A percentile compares a stretch with the other conserved stretches of the same genome.
These are phyloP conservation scores for Lochmaea crataegi DNA, from an alignment of 2,888 invertebrate species.

Conservation along the genomic window DNA sequence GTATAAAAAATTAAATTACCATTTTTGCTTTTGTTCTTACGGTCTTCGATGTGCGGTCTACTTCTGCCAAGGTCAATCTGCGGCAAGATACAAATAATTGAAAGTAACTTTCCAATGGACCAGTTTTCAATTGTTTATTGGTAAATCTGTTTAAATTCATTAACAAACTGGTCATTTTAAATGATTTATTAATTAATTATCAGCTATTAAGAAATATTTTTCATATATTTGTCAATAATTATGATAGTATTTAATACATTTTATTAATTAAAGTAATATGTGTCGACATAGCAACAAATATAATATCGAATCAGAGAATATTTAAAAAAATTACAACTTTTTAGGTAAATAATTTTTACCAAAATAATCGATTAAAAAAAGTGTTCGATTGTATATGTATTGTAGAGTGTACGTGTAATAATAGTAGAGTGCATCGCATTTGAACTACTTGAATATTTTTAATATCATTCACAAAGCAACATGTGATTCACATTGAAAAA, in stretches of 20 bases:
- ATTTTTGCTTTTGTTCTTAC: background rate
- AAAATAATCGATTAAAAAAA: too few relatives aligned
- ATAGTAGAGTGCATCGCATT: too few relatives aligned
- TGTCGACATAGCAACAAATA: too few relatives aligned
- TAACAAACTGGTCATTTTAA: conserved; percentile 16
- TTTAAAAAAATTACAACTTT: too few relatives aligned
- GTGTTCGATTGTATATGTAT: too few relatives aligned
- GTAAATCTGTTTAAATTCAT: background rate
- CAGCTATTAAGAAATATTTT: background rate
- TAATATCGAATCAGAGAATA: too few relatives aligned
- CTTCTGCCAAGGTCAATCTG: conserved; percentile 20
- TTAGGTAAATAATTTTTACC: too few relatives aligned
- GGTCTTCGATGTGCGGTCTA: background rate
- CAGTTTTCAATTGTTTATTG: conserved; percentile 8
- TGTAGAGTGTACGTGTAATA: too few relatives aligned
- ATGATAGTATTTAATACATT: background rate
- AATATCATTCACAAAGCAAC: too few relatives aligned
- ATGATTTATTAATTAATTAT: background rate
- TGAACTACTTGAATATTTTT: too few relatives aligned
- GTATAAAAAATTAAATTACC: background rate
- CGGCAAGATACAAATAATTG: conserved; percentile 12
- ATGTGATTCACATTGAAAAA: too few relatives aligned
- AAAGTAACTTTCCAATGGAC: conserved; percentile 24
- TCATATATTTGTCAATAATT: background rate
- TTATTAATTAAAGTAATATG: background rate